These are phyloP conservation scores for Papilio helenus DNA, from an alignment of 1,140 invertebrate genomes.

Conservation along the genomic window DNA sequence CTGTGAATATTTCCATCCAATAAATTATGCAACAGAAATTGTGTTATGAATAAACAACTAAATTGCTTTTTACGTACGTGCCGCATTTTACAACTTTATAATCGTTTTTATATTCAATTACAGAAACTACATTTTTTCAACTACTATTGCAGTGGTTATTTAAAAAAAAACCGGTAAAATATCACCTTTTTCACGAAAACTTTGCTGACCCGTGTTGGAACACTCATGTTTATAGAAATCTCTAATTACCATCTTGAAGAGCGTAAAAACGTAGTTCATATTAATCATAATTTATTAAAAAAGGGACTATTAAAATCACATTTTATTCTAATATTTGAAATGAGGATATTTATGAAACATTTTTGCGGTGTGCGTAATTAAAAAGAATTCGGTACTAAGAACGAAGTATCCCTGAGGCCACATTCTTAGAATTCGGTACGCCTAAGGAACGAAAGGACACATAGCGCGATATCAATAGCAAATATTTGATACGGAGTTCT, in stretches of 20 bases:
- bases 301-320: not conserved
- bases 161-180: not conserved
- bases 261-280: not conserved
- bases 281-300: not conserved
- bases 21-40: slow-evolving; percentile 36
- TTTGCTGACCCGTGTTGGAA: no score
- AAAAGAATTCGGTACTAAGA: not conserved
- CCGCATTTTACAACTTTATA: not conserved
- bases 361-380: not conserved
- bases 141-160: not conserved
- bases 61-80: slow-evolving; percentile 31
- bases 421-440: not conserved
- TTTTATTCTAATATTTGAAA: not conserved
- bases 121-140: not conserved
- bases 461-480: not conserved
- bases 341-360: not conserved
- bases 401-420: not conserved
- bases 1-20: slow-evolving; percentile 33
- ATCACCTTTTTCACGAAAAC: no score
- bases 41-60: slow-evolving; percentile 29
- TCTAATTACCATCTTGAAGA: not conserved
- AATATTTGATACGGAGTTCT: slow-evolving; percentile 6
- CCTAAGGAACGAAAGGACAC: slow-evolving; percentile 5
- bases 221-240: not conserved
- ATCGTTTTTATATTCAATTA: not conserved